Evolutionary conservation across 2,113 vertebrate genomes (phyloP), one percentile per base, ranked within the genome.

Genomic region (Brachypodius melanocephalos): DNA sequence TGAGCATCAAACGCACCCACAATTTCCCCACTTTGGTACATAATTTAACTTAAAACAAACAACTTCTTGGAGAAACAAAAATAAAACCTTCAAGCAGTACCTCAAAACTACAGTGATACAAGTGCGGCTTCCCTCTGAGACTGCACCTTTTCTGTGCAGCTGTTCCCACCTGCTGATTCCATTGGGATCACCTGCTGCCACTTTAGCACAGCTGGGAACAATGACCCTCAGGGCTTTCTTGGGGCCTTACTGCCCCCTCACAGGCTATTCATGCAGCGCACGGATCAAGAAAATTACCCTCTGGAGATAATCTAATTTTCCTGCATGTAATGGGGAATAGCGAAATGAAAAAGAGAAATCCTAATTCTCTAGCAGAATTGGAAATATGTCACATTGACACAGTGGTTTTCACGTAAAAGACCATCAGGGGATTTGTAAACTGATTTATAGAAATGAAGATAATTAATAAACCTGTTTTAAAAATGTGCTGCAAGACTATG

Each of bases 81-180:
- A 17, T 0, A 10, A 34, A 66, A 18, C 1, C 17, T 17, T 14
- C 8, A 24, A 6, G 5, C 8, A 49, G 1, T 2, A 32, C 17
- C 19, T 28, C 43, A n/a, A 22, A 54, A 42, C 13, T 12, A 1
- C 45, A 46, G 2, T 0, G 0, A 5, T 1, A 1, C 2, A 32
- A 45, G 2, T 0, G 0, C 0, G 10, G 0, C 2, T 15, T 7
- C 2, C 6, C 5, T 4, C 9, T 0, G 1, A 9, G 19, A 1
- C 25, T 12, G 6, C 24, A 26, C 61, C 32, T 48, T 62, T 40
- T 36, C 15, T 19, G 9, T 34, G 18, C 88, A 85, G 57, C 88
- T 73, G 54, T 12, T 22, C 42, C 65, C 31, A 54, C 12, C 25
- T 52, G 42, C 25, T 49, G 43, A 19, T 21, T 18, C 43, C 42